phyloP scores from a whole-genome alignment of 2,888 invertebrate species.

The Scaptomyza caliginosa region DNA sequence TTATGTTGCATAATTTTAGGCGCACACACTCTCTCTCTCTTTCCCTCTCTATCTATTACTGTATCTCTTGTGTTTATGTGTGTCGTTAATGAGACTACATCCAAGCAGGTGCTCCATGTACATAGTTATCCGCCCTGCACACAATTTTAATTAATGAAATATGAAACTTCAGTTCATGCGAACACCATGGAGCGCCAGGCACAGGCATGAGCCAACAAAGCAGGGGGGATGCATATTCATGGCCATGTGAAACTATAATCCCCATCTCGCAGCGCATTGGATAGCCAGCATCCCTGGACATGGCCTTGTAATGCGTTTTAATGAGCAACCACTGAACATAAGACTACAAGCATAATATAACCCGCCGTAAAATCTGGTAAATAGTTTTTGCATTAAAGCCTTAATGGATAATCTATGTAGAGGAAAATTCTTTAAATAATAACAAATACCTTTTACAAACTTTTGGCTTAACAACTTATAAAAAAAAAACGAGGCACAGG shows the following conservation, averaged over 20 bases:
- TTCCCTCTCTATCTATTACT: background rate
- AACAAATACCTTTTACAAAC: background rate
- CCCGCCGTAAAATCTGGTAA: background rate
- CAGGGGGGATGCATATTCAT: background rate
- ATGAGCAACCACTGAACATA: conserved; percentile 42
- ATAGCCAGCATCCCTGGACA: conserved; percentile 1
- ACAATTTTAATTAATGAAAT: conserved; percentile 79
- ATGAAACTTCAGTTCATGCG: conserved; percentile 61
- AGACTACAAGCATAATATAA: conserved; percentile 16
- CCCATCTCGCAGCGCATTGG: background rate
- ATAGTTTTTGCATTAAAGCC: background rate
- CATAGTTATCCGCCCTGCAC: conserved; percentile 50
- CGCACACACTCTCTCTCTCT: conserved; percentile 1
- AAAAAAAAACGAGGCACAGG: conserved; percentile 15
- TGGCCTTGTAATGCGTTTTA: conserved; percentile 45
- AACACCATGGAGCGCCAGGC: conserved; percentile 44
- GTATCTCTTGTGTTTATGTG: conserved; percentile 18
- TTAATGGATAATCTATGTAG: background rate
- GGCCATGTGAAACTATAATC: conserved; percentile 40
- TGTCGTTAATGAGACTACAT: conserved; percentile 65
- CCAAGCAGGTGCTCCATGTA: conserved; percentile 64
- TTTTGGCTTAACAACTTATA: conserved; percentile 10
- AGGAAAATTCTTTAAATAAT: conserved; percentile 2
- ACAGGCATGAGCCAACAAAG: conserved; percentile 2
- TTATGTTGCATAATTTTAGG: conserved; percentile 73